These are phyloP conservation scores for Exocentrus adspersus DNA, from an alignment of 2,888 invertebrate genomes.

Conservation along the genomic window DNA sequence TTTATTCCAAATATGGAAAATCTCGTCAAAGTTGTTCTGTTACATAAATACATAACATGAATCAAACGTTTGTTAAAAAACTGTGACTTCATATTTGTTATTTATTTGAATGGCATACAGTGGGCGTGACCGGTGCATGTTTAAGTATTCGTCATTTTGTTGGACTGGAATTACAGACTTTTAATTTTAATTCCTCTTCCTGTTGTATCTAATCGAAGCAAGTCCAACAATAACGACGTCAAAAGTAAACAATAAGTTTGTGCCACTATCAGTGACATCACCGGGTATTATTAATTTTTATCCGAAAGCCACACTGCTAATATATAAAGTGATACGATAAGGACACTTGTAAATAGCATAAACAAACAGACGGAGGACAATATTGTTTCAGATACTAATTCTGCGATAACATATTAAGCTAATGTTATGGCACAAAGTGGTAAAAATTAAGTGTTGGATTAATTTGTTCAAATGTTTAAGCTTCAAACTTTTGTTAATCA, in stretches of 20 bases:
- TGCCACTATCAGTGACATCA: too few relatives aligned
- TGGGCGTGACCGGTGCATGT: background rate
- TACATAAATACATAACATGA: background rate
- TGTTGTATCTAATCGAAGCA: too few relatives aligned
- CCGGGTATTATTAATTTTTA: too few relatives aligned
- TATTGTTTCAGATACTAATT: background rate
- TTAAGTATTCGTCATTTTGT: too few relatives aligned
- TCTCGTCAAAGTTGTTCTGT: background rate
- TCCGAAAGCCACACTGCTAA: background rate
- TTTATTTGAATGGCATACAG: background rate
- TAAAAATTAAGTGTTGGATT: too few relatives aligned
- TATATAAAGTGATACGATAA: background rate
- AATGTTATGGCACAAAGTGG: background rate
- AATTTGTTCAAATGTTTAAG: too few relatives aligned
- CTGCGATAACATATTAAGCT: background rate
- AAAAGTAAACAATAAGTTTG: too few relatives aligned
- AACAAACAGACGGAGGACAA: background rate
- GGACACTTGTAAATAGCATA: background rate
- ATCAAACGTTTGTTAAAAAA: background rate
- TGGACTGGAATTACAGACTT: too few relatives aligned
- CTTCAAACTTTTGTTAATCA: too few relatives aligned
- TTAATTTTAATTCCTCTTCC: too few relatives aligned
- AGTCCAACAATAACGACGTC: too few relatives aligned
- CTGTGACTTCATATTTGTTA: conserved; percentile 2
- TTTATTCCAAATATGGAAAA: conserved; percentile 1